These are phyloP conservation scores for Lepisosteus oculatus DNA, from an alignment of 2,113 vertebrate species.

Conservation along the genomic window DNA sequence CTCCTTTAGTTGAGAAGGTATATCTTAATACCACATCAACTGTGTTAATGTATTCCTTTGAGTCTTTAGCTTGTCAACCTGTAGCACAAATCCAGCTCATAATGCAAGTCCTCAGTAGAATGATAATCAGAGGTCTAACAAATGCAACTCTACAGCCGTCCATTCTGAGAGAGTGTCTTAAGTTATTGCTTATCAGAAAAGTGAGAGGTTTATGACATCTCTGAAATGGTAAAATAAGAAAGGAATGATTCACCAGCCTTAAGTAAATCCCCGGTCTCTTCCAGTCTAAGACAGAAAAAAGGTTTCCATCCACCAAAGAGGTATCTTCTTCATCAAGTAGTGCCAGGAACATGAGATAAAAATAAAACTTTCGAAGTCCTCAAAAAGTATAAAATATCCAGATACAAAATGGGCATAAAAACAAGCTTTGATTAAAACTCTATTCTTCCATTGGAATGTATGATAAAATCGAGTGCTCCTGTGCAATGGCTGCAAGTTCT, in stretches of 20 bases:
- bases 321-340: constrained; percentile 63
- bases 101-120: constrained; percentile 1
- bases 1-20: too few relatives aligned
- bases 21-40: background rate
- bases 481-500: constrained; percentile 90
- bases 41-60: background rate
- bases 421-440: background rate
- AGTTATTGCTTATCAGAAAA: constrained; percentile 5
- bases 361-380: constrained; percentile 52
- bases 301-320: constrained; percentile 31
- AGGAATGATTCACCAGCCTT: background rate
- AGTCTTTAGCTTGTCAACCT: constrained; percentile 44
- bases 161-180: background rate
- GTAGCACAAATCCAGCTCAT: constrained; percentile 1
- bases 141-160: background rate
- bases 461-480: constrained; percentile 90
- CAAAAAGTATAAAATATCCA: constrained; percentile 26
- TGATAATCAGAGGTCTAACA: background rate
- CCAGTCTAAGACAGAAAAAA: constrained; percentile 13
- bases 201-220: background rate
- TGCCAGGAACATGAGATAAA: constrained; percentile 55
- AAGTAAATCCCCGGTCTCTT: background rate
- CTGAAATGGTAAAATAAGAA: background rate
- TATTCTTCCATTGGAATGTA: constrained; percentile 78
- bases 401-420: constrained; percentile 1